These are phyloP conservation scores for Epicampocera succincta DNA, from an alignment of 2,888 invertebrate species.

Conservation along the genomic window DNA sequence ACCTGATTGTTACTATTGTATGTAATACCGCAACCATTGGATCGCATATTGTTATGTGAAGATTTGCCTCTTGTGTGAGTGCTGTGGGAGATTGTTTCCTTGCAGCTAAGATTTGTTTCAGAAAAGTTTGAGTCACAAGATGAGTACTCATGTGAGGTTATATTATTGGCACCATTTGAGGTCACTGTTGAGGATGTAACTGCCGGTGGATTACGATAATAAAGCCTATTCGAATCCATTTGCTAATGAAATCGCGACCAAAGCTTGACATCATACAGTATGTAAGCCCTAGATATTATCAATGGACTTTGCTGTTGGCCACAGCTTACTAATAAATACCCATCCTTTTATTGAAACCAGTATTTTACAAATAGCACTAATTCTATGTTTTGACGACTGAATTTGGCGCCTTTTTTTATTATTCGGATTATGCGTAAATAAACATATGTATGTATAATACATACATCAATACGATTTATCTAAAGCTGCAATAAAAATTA, in stretches of 20 bases:
- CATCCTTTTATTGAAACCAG: no score
- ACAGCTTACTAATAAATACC: no score
- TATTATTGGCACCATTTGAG: conserved; percentile 70
- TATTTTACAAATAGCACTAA: no score
- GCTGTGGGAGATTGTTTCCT: conserved; percentile 72
- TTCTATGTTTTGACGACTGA: no score
- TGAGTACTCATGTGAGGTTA: conserved; percentile 71
- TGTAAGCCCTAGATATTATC: no score
- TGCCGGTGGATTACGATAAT: conserved; percentile 76
- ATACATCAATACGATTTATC: no score
- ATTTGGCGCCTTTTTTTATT: no score
- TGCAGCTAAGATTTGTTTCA: conserved; percentile 70
- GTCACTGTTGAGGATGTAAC: conserved; percentile 72
- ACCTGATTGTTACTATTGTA: conserved; percentile 59
- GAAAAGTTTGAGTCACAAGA: conserved; percentile 71
- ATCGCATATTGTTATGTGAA: conserved; percentile 64
- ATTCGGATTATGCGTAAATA: no score
- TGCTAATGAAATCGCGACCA: conserved; percentile 62
- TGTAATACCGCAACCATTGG: conserved; percentile 66
- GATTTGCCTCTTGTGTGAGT: conserved; percentile 70
- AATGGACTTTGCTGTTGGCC: no score
- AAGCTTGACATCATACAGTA: background rate
- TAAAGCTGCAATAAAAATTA: no score
- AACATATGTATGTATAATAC: background rate
- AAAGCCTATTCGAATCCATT: conserved; percentile 80